phyloP scores from a whole-genome alignment of 1,140 invertebrate species.

The Agraylea sexmaculata region DNA sequence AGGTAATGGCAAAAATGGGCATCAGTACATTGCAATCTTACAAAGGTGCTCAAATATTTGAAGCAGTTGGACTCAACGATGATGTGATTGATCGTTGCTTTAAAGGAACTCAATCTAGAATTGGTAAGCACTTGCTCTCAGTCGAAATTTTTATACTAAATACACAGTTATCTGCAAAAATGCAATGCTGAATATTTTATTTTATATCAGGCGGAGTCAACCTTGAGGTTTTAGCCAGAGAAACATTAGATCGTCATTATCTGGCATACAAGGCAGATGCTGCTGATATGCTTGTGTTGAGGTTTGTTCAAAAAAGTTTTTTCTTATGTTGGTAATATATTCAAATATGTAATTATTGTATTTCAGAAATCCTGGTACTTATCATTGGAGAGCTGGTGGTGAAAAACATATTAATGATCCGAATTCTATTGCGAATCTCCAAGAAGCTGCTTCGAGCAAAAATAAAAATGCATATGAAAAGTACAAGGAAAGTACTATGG shows the following conservation, averaged over 20 bases:
- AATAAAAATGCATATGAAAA: slow-evolving; percentile 74
- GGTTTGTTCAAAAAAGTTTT: slow-evolving; percentile 24
- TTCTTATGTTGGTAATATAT: not conserved
- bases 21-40: slow-evolving; percentile 99
- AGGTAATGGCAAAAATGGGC: slow-evolving; percentile 99
- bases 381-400: slow-evolving; percentile 93
- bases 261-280: slow-evolving; percentile 61
- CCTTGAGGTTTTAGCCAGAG: slow-evolving; percentile 79
- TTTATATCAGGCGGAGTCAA: slow-evolving; percentile 64
- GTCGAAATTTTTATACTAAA: not conserved
- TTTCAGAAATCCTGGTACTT: slow-evolving; percentile 78
- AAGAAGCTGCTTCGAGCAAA: slow-evolving; percentile 76
- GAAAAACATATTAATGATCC: slow-evolving; percentile 99
- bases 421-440: slow-evolving; percentile 82
- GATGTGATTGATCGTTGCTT: slow-evolving; percentile 96
- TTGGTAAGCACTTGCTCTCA: slow-evolving; percentile 36
- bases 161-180: not conserved
- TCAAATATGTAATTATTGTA: not conserved
- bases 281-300: slow-evolving; percentile 68
- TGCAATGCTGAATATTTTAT: slow-evolving; percentile 4
- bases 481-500: slow-evolving; percentile 73
- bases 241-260: slow-evolving; percentile 75
- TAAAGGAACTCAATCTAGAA: slow-evolving; percentile 83
- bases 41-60: slow-evolving; percentile 98
- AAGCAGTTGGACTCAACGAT: slow-evolving; percentile 86